Percentiles rank a stretch among this genome's conserved stretches.
Conservation (phyloP, 2,888 invertebrate species). For the Dromius quadrimaculatus region DNA sequence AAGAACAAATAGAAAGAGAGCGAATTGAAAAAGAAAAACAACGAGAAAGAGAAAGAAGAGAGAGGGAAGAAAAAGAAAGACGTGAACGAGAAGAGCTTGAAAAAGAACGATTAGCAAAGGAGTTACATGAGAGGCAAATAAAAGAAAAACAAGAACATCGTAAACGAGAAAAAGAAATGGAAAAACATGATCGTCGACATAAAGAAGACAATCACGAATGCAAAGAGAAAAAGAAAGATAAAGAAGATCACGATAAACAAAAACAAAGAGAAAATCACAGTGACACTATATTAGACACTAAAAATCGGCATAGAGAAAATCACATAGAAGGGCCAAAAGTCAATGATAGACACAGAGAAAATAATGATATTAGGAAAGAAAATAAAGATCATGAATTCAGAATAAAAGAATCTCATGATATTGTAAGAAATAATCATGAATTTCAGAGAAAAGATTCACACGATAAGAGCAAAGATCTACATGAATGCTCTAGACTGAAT, state of each 20-base stretch:
- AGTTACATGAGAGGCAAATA: constrained; percentile 60
- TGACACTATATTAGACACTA: constrained; percentile 60
- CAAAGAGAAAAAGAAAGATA: constrained; percentile 61
- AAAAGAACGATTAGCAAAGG: constrained; percentile 63
- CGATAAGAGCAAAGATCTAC: constrained; percentile 55
- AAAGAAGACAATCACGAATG: constrained; percentile 60
- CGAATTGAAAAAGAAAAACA: constrained; percentile 62
- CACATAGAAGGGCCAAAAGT: constrained; percentile 60
- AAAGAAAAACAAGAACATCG: constrained; percentile 67
- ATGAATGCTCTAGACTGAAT: constrained; percentile 53
- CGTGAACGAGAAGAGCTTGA: constrained; percentile 65
- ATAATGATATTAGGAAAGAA: constrained; percentile 62
- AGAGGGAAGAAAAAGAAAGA: constrained; percentile 67
- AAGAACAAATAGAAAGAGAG: constrained; percentile 61
- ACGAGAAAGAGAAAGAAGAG: constrained; percentile 65
- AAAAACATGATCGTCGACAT: constrained; percentile 63
- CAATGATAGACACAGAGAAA: constrained; percentile 63
- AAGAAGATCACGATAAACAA: constrained; percentile 65
- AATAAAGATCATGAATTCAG: constrained; percentile 62
- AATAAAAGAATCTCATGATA: constrained; percentile 67
- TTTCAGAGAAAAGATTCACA: constrained; percentile 56
- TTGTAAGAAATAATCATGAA: constrained; percentile 61
- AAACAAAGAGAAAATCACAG: constrained; percentile 70
- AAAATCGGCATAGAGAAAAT: constrained; percentile 67
- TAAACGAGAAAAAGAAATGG: constrained; percentile 62